phyloP scores from a whole-genome alignment of 2,113 vertebrate species.

The Heterochromis multidens region DNA sequence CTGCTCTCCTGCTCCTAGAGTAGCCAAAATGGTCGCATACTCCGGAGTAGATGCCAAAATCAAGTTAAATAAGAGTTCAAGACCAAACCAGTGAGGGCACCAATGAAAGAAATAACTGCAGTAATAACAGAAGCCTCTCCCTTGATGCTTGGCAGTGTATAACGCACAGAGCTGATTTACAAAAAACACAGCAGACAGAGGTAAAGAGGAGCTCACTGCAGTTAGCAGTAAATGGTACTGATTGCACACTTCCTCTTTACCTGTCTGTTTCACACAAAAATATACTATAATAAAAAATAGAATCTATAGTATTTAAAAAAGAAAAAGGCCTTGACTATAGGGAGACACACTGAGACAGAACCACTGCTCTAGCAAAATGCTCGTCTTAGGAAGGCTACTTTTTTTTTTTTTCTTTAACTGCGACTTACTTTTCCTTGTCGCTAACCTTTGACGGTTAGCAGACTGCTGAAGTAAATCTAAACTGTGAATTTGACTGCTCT shows the following conservation, averaged over 20 bases:
- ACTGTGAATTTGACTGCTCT: slow-evolving; percentile 4
- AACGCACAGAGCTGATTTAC: slow-evolving; percentile 75
- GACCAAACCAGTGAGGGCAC: slow-evolving; percentile 58
- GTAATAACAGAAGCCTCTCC: slow-evolving; percentile 58
- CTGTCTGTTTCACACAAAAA: slow-evolving; percentile 72
- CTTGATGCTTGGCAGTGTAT: slow-evolving; percentile 80
- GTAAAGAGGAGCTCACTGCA: slow-evolving; percentile 54
- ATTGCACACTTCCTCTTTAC: slow-evolving; percentile 60
- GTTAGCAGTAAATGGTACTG: slow-evolving; percentile 42
- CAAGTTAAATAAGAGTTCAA: slow-evolving; percentile 5
- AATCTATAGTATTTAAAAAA: slow-evolving; percentile 74
- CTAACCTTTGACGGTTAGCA: neutral
- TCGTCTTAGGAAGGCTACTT: slow-evolving; percentile 40
- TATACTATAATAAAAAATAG: slow-evolving; percentile 78
- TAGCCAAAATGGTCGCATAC: neutral
- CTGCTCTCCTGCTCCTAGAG: slow-evolving; percentile 11
- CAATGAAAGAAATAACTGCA: slow-evolving; percentile 42
- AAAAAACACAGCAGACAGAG: slow-evolving; percentile 68
- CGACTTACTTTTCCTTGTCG: neutral
- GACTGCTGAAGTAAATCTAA: slow-evolving; percentile 5
- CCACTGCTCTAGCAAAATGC: slow-evolving; percentile 37
- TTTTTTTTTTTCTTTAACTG: neutral
- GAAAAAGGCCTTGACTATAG: slow-evolving; percentile 72
- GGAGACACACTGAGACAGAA: slow-evolving; percentile 69
- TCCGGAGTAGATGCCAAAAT: slow-evolving; percentile 6